Conservation (phyloP, 2,888 invertebrate species). For the Cephus rjabovi region DNA sequence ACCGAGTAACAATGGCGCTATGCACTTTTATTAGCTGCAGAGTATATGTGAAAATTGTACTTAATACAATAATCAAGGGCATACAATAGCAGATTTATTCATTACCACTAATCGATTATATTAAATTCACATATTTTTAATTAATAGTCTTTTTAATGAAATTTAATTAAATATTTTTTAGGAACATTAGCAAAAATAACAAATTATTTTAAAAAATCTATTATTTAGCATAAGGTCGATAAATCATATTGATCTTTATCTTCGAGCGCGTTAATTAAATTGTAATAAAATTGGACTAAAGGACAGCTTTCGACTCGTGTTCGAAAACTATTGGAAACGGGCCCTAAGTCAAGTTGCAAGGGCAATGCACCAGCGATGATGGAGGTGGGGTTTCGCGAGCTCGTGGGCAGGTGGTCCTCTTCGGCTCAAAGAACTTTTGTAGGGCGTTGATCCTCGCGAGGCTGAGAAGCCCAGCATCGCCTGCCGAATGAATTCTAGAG, state of each 20-base stretch:
- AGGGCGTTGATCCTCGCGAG: slow-evolving; percentile 55
- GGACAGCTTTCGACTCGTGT: background rate
- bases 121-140: background rate
- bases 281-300: background rate
- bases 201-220: no score
- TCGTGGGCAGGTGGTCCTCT: slow-evolving; percentile 63
- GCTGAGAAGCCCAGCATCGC: background rate
- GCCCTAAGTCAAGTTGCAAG: slow-evolving; percentile 9
- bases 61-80: background rate
- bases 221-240: no score
- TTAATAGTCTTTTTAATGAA: background rate
- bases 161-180: background rate
- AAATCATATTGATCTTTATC: background rate
- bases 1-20: slow-evolving; percentile 30
- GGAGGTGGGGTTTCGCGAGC: slow-evolving; percentile 46
- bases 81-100: background rate
- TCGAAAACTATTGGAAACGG: background rate
- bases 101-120: background rate
- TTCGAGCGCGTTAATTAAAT: background rate
- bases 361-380: slow-evolving; percentile 50
- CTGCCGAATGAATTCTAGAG: background rate
- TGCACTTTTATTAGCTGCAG: background rate
- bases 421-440: slow-evolving; percentile 61
- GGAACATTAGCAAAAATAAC: no score
- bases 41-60: background rate